Evolutionary conservation across 2,888 invertebrate genomes (phyloP).

Genomic region (Melieria omissa): DNA sequence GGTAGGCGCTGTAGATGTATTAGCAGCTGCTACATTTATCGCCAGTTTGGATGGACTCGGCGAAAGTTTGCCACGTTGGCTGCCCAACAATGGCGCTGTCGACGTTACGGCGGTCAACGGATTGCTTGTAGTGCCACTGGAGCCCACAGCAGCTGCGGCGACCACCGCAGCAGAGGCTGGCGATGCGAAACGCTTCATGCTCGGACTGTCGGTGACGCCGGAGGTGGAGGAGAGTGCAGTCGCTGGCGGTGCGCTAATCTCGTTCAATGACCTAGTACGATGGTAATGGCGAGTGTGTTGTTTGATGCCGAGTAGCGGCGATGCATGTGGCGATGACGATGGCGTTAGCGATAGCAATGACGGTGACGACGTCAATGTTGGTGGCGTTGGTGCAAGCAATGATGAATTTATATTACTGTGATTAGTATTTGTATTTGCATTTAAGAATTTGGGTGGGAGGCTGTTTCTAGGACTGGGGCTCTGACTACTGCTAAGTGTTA

Average conservation of each 20-base stretch:
- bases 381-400: conserved; percentile 66
- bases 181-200: conserved; percentile 53
- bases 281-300: conserved; percentile 44
- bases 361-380: conserved; percentile 24
- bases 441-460: conserved; percentile 13
- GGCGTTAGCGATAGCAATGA: conserved; percentile 54
- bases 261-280: conserved; percentile 60
- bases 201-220: conserved; percentile 46
- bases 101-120: conserved; percentile 42
- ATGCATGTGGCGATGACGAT: conserved; percentile 23
- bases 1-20: background rate
- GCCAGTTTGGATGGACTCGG: conserved; percentile 70
- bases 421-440: conserved; percentile 49
- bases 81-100: conserved; percentile 68
- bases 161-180: conserved; percentile 48
- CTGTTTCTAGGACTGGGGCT: conserved; percentile 1
- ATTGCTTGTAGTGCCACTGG: conserved; percentile 42
- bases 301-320: conserved; percentile 45
- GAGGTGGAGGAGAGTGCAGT: conserved; percentile 21
- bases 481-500: conserved; percentile 18
- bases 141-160: conserved; percentile 37
- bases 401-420: conserved; percentile 58
- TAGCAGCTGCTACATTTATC: background rate
- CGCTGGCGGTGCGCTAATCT: conserved; percentile 54
- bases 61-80: conserved; percentile 69